phyloP scores from a whole-genome alignment of 2,888 invertebrate genomes.

The Andrena flavipes region DNA sequence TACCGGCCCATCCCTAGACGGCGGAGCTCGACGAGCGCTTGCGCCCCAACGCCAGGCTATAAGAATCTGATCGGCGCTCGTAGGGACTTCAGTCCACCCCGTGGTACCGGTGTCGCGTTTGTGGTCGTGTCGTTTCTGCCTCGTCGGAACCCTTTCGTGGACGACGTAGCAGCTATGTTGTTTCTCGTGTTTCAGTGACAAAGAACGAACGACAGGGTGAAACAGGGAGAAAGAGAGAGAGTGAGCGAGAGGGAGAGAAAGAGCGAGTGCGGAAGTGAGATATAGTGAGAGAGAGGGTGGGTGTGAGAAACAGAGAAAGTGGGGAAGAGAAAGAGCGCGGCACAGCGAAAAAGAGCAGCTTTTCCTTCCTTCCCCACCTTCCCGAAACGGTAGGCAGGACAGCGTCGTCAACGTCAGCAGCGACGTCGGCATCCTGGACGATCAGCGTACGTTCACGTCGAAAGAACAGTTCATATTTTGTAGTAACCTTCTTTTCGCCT shows the following conservation, averaged over 20 bases:
- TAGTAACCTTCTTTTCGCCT: not conserved
- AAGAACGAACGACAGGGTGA: constrained; percentile 12
- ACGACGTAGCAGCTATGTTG: constrained; percentile 58
- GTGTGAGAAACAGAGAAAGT: constrained; percentile 1
- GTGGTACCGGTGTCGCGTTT: constrained; percentile 71
- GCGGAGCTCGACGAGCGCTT: constrained; percentile 58
- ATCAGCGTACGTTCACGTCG: constrained; percentile 61
- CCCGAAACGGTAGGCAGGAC: constrained; percentile 43
- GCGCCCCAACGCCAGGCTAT: constrained; percentile 63
- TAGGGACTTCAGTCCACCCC: constrained; percentile 77
- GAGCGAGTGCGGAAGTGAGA: not conserved
- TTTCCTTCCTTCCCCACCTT: constrained; percentile 30
- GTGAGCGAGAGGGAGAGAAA: not conserved
- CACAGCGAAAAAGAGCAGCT: constrained; percentile 34
- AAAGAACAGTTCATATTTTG: constrained; percentile 47
- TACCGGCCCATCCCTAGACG: constrained; percentile 62
- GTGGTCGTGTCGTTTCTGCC: constrained; percentile 8
- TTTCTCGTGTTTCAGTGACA: constrained; percentile 58
- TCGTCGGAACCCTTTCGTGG: constrained; percentile 24
- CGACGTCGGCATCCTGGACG: constrained; percentile 57
- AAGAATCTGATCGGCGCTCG: constrained; percentile 68
- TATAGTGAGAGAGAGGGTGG: constrained; percentile 11
- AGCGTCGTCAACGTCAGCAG: constrained; percentile 64
- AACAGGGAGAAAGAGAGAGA: constrained; percentile 26
- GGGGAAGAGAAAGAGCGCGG: constrained; percentile 13